A percentile compares a stretch with the other conserved stretches of the same genome.
Evolutionary conservation across 2,113 vertebrate genomes (phyloP).

Genomic region (Leucosticte australis): DNA sequence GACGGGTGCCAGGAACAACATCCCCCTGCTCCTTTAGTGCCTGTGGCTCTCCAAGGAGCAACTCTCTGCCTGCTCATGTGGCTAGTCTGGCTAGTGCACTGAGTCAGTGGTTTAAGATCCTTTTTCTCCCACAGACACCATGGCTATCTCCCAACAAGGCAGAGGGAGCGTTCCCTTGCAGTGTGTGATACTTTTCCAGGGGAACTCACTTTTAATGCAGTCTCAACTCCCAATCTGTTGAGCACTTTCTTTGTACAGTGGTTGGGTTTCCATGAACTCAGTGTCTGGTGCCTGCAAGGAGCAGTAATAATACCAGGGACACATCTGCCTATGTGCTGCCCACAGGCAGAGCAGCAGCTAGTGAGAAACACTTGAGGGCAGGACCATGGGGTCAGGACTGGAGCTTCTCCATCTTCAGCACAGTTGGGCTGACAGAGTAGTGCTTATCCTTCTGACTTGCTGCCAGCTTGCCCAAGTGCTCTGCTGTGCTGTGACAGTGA

Average conservation of each 20-base stretch:
- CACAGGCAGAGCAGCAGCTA: neutral
- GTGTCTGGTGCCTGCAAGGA: neutral
- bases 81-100: neutral
- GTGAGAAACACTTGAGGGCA: neutral
- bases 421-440: neutral
- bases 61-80: neutral
- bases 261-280: neutral
- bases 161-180: neutral
- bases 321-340: neutral
- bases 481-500: neutral
- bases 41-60: neutral
- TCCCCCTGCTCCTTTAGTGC: neutral
- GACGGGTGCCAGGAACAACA: neutral
- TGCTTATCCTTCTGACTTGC: neutral
- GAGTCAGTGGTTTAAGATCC: neutral
- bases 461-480: neutral
- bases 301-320: neutral
- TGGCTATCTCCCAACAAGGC: neutral
- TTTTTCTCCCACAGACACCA: neutral
- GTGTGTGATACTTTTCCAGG: neutral
- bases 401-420: neutral
- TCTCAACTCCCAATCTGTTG: neutral
- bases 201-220: neutral
- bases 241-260: neutral
- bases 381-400: neutral